Conservation (phyloP, 2,888 invertebrate genomes). For the Dendrolimus pini region DNA sequence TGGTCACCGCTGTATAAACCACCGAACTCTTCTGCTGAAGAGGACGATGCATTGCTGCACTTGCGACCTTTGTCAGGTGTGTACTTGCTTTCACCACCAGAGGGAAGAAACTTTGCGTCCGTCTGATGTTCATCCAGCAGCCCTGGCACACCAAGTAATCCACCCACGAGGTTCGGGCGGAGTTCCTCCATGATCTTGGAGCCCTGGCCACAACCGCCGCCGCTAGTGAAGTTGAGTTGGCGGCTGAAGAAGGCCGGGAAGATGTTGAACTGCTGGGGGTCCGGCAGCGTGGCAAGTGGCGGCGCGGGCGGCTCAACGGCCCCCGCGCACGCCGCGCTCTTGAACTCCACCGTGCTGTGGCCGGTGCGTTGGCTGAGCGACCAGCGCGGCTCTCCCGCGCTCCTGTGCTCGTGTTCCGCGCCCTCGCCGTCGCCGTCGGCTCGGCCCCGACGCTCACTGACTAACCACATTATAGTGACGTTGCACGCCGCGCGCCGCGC, state of each 20-base stretch:
- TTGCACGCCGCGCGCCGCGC: conserved; percentile 52
- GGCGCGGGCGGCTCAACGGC: conserved; percentile 71
- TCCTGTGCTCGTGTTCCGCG: conserved; percentile 55
- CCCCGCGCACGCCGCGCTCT: conserved; percentile 83
- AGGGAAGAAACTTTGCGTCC: conserved; percentile 74
- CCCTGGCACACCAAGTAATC: conserved; percentile 86
- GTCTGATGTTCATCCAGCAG: conserved; percentile 86
- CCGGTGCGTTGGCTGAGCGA: conserved; percentile 64
- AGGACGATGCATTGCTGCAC: conserved; percentile 85
- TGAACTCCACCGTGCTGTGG: conserved; percentile 91
- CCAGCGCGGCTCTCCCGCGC: conserved; percentile 65
- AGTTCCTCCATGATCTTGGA: conserved; percentile 91
- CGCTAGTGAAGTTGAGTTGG: conserved; percentile 88
- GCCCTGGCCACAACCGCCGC: conserved; percentile 82
- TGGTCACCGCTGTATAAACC: conserved; percentile 87
- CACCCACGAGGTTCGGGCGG: conserved; percentile 87
- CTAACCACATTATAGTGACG: conserved; percentile 80
- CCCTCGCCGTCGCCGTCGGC: conserved; percentile 73
- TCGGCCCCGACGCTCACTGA: conserved; percentile 79
- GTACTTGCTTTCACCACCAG: conserved; percentile 75
- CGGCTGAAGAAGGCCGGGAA: conserved; percentile 94
- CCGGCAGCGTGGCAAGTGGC: conserved; percentile 77
- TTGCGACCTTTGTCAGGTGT: conserved; percentile 78
- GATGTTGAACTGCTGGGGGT: conserved; percentile 91
- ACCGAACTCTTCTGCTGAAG: conserved; percentile 92